Conservation (phyloP, 2,888 invertebrate genomes). For the Branchellion lobata region DNA sequence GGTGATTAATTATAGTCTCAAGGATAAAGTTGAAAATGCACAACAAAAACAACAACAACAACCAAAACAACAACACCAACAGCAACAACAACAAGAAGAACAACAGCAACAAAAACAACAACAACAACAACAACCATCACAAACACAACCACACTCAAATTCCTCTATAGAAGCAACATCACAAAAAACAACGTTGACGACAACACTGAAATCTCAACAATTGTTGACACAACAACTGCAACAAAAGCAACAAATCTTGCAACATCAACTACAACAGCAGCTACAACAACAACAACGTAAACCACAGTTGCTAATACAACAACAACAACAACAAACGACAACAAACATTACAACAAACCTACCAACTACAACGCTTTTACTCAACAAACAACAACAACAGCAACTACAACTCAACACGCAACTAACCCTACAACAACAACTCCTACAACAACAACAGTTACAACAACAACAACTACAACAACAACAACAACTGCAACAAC, state of each 20-base stretch:
- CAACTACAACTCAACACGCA: not conserved
- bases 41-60: conserved; percentile 33
- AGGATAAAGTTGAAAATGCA: conserved; percentile 41
- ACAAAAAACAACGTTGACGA: too few species aligned
- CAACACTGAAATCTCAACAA: not conserved
- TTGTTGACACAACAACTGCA: conserved; percentile 47
- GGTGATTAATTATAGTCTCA: conserved; percentile 53
- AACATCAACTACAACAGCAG: conserved; percentile 9
- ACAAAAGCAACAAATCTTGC: conserved; percentile 11
- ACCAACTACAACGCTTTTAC: not conserved
- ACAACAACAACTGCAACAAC: not conserved
- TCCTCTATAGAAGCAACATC: too few species aligned
- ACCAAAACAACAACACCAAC: conserved; percentile 25
- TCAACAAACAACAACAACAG: not conserved
- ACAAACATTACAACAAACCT: not conserved
- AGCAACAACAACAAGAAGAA: too few species aligned
- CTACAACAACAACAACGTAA: not conserved
- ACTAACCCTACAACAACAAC: conserved; percentile 9
- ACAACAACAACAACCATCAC: conserved; percentile 32
- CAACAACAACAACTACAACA: conserved; percentile 34
- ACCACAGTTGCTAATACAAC: not conserved
- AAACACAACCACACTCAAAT: not conserved
- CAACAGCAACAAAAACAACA: too few species aligned
- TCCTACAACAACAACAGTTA: conserved; percentile 12
- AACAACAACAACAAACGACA: conserved; percentile 1